Conservation (phyloP, 1,140 invertebrate genomes). For the Drosophila azteca region DNA sequence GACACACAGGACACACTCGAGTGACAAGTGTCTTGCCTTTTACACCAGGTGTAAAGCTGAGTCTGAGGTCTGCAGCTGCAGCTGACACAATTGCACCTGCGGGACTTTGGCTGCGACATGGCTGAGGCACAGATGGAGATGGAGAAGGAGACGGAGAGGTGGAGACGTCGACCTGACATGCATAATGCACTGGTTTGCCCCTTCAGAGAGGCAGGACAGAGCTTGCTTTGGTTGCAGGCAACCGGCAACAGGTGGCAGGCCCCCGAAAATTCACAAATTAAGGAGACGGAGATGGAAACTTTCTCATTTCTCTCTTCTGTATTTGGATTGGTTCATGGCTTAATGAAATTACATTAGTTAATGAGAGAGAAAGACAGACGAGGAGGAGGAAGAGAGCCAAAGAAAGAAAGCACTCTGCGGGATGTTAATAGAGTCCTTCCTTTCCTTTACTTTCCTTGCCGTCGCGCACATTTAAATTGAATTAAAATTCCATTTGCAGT, state of each 20-base stretch:
- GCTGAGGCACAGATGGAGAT: neutral
- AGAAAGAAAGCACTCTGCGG: constrained; percentile 17
- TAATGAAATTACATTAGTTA: constrained; percentile 73
- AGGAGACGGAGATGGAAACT: constrained; percentile 22
- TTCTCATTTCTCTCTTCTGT: constrained; percentile 31
- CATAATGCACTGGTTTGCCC: constrained; percentile 18
- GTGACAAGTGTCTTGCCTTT: constrained; percentile 48
- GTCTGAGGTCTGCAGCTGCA: constrained; percentile 13
- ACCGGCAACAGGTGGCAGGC: constrained; percentile 34
- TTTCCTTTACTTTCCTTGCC: constrained; percentile 1
- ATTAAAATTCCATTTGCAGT: constrained; percentile 80
- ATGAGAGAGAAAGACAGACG: constrained; percentile 33
- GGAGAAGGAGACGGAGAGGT: too few relatives aligned
- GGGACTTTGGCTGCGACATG: constrained; percentile 28
- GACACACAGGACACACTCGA: neutral
- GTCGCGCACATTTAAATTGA: constrained; percentile 68
- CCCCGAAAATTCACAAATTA: constrained; percentile 46
- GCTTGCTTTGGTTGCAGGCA: neutral
- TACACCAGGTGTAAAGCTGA: constrained; percentile 33
- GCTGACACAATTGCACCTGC: constrained; percentile 46
- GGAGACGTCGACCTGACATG: constrained; percentile 5
- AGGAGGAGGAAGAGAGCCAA: neutral
- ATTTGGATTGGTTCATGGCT: constrained; percentile 31
- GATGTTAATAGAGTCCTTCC: constrained; percentile 61
- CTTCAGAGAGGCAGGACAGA: neutral